Conservation (phyloP, 2,797 vertebrate species). For the Pantherophis vulpinus region DNA sequence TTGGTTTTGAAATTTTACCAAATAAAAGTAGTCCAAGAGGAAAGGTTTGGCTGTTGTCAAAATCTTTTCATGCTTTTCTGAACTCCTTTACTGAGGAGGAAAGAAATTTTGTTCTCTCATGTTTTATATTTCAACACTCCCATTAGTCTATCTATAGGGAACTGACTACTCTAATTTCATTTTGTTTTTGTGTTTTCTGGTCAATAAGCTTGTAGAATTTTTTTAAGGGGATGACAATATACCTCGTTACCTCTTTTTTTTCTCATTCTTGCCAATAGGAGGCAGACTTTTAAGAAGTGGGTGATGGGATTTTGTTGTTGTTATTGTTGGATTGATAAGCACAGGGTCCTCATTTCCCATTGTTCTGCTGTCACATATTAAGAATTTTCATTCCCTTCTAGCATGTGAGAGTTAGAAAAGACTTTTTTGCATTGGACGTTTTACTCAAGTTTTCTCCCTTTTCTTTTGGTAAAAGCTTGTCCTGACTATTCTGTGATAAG, state of each 20-base stretch:
- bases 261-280: background rate
- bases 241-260: too few species aligned
- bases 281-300: background rate
- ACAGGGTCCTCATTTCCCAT: background rate
- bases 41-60: constrained; percentile 11
- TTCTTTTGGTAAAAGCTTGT: background rate
- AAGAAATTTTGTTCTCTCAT: background rate
- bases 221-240: background rate
- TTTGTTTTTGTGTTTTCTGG: background rate
- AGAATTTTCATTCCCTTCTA: background rate
- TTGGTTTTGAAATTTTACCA: constrained; percentile 72
- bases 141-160: background rate
- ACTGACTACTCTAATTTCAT: background rate
- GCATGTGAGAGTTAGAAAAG: background rate
- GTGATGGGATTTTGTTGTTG: background rate
- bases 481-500: background rate
- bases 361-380: background rate
- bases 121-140: background rate
- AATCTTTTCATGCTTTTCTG: background rate
- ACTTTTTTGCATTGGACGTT: background rate
- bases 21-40: constrained; percentile 76
- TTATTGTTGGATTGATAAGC: background rate
- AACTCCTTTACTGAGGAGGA: background rate
- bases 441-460: background rate
- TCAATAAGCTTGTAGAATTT: background rate